Base-by-base conservation (phyloP, 2,113 vertebrate genomes). In the Nothocercus julius region DNA sequence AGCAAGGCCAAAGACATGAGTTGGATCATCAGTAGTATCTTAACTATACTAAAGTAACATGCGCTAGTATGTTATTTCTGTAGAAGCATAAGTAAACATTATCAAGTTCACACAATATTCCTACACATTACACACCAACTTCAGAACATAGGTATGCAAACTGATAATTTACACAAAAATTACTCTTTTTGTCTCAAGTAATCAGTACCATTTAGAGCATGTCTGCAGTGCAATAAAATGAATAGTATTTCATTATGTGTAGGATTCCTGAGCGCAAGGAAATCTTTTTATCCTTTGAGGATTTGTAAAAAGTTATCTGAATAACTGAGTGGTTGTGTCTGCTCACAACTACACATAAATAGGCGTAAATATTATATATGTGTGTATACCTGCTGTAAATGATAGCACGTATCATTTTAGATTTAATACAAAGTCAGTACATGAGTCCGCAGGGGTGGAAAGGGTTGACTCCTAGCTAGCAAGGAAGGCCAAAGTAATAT, bases 171-270 rank as follows among this genome's bases (percentile, higher is more conserved):
- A 34, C 11, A 73, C 15, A 13, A 69, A 36, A 4, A 3, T 28
- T 59, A 84, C 16, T 77, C 51, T 88, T 19, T 19, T 49, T 89
- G 44, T 27, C 38, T 36, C 19, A 12, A 75, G 8, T 7, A 67
- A 51, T 17, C 32, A 64, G 15, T 25, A 44, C 3, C 5, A 36
- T 18, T 77, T 81, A 67, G 4, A 53, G 21, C 3, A 42, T 1
- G 1, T 3, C 4, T 22, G 4, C 13, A 94, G 32, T 25, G 10
- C 20, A 45, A 49, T 40, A 53, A 78, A 82, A 53, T 27, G 6
- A 84, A 18, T 1, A 27, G 0, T n/a, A 7, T 20, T 91, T 81
- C 42, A 56, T 5, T 64, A 3, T 5, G 30, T 1, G 2, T 21
- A 16, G 2, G 5, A 68, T 75, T 89, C 64, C 19, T 78, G 15